These are phyloP conservation scores for Cynopterus brachyotis DNA, from an alignment of 2,113 vertebrate species.

Conservation along the genomic window DNA sequence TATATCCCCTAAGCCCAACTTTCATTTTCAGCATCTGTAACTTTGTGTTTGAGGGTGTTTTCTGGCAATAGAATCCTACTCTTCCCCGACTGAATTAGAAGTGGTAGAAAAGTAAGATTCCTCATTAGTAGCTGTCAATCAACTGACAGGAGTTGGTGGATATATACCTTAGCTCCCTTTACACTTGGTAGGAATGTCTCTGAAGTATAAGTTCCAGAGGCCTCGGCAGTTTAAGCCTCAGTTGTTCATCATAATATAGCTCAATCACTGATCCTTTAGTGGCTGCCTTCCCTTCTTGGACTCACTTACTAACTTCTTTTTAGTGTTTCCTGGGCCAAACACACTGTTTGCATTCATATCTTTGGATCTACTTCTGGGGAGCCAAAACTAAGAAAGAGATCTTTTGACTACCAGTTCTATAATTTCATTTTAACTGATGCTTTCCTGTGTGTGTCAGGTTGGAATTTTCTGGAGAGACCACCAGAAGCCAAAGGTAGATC, in stretches of 20 bases:
- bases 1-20: neutral
- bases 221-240: neutral
- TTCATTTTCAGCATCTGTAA: neutral
- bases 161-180: neutral
- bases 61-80: neutral
- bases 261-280: neutral
- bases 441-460: neutral
- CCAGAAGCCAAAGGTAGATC: neutral
- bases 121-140: neutral
- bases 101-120: neutral
- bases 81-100: neutral
- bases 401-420: neutral
- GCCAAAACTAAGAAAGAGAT: neutral
- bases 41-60: neutral
- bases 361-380: neutral
- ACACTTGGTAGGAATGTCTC: neutral
- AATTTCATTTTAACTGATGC: neutral
- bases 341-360: neutral
- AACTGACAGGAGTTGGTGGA: neutral
- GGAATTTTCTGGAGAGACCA: neutral
- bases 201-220: neutral
- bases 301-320: neutral
- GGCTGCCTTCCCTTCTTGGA: neutral
- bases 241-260: neutral
- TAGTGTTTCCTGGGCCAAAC: neutral